Base-by-base conservation (phyloP, 2,888 invertebrate species). In the Sphinx pinastri region DNA sequence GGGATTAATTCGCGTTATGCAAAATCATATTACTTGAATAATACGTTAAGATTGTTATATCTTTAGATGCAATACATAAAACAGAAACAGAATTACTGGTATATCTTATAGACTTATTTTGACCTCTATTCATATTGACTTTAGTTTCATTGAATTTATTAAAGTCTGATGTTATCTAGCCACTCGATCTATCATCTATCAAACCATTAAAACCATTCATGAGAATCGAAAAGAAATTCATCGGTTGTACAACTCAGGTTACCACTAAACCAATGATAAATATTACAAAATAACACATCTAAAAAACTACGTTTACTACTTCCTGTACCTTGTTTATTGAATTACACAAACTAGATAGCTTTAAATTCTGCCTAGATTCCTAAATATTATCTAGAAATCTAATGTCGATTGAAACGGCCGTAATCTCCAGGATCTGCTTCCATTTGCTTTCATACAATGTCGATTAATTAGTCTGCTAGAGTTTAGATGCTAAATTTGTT, bases 391-490 rank as follows among this genome's bases (percentile, higher is more conserved):
- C 63, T 63, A 19, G 47, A 63, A 19, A 63, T 63, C 49, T 63
- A 19, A 63, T 16, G 47, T 63, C 19, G 49, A 63, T 63, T 49
- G 47, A 63, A 63, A 19, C 38, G 5, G 12, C 47, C 2, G 10
- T 63, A 63, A 63, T 63, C 60, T 16, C 60, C 16, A 47, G 14
- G 47, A 63, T 63, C 63, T 19, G 19, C 12, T 47, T 49, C 47
- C 49, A 19, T 63, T 63, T 63, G 63, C 63, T 49, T 63, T 63
- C 47, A 63, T 63, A 63, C 63, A 57, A 25, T 57, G 57, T 57
- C 57, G 12, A 49, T 63, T 63, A 63, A 63, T 63, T 63, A 63
- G 63, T 63, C 63, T 49, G 63, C 49, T 38, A 38, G 38, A 19
- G 49, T 63, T 47, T 19, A 47, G 13, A 47, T 63, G 47, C 63